These are phyloP conservation scores for Cephus sareptanus DNA, from an alignment of 2,888 invertebrate species.

Conservation along the genomic window DNA sequence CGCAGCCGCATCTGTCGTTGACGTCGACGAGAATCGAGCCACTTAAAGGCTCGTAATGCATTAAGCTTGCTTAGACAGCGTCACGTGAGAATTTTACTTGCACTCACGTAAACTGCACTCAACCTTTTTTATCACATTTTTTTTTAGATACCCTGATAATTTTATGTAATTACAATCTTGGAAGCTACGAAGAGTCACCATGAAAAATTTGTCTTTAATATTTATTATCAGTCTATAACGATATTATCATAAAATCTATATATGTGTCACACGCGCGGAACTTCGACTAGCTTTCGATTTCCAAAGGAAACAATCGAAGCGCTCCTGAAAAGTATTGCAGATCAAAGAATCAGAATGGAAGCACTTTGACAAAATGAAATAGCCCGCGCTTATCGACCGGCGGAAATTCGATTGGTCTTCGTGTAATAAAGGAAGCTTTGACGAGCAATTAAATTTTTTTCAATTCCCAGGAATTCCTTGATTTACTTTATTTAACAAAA, in stretches of 20 bases:
- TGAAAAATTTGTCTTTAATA: neutral
- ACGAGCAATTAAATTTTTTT: neutral
- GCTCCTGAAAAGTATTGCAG: neutral
- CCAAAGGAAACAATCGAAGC: neutral
- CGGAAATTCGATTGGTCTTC: neutral
- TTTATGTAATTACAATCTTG: neutral
- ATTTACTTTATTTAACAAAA: neutral
- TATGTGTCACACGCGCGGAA: too few species aligned
- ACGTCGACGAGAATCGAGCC: neutral
- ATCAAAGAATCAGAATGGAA: neutral
- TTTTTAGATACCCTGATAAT: neutral
- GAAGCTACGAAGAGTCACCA: neutral
- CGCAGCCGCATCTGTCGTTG: neutral
- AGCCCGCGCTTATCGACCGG: neutral
- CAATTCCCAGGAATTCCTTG: neutral
- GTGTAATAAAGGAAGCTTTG: neutral
- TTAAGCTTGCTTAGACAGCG: neutral
- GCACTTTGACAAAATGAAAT: neutral
- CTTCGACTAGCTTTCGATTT: neutral
- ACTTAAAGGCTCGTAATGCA: neutral
- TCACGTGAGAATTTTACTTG: neutral
- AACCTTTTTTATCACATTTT: neutral
- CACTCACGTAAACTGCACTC: neutral
- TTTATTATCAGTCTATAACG: neutral
- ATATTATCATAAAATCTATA: neutral